A percentile compares a stretch with the other conserved stretches of the same genome.
Evolutionary conservation across 2,888 invertebrate genomes (phyloP).

Genomic region (Cephus pulcher): DNA sequence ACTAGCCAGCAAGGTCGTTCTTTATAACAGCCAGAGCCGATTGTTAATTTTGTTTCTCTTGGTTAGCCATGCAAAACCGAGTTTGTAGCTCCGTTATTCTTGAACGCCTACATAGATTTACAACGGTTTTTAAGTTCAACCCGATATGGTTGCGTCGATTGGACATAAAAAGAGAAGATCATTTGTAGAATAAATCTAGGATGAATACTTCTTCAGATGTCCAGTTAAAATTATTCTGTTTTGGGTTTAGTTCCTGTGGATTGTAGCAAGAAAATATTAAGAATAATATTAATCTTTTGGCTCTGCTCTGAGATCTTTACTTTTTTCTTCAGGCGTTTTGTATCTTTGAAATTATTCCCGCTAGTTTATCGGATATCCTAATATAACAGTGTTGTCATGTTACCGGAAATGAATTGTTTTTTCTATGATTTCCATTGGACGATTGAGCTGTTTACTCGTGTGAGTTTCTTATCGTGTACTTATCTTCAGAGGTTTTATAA

Average conservation of each 20-base stretch:
- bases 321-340: background rate
- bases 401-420: background rate
- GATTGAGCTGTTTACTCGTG: background rate
- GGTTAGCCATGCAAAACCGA: slow-evolving; percentile 49
- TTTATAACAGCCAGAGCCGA: background rate
- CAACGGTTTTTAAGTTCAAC: background rate
- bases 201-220: background rate
- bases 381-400: background rate
- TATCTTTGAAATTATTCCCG: background rate
- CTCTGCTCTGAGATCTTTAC: background rate
- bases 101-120: background rate
- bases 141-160: background rate
- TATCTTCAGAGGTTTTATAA: background rate
- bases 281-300: background rate
- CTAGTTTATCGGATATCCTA: background rate
- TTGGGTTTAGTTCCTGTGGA: background rate
- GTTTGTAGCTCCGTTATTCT: background rate
- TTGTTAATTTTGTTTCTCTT: slow-evolving; percentile 40
- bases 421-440: background rate
- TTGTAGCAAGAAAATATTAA: background rate
- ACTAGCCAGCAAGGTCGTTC: slow-evolving; percentile 16
- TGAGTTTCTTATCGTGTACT: background rate
- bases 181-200: background rate
- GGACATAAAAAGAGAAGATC: background rate
- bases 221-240: background rate